Base-by-base conservation (phyloP, 1,140 invertebrate genomes). In the Drepana arcuata region DNA sequence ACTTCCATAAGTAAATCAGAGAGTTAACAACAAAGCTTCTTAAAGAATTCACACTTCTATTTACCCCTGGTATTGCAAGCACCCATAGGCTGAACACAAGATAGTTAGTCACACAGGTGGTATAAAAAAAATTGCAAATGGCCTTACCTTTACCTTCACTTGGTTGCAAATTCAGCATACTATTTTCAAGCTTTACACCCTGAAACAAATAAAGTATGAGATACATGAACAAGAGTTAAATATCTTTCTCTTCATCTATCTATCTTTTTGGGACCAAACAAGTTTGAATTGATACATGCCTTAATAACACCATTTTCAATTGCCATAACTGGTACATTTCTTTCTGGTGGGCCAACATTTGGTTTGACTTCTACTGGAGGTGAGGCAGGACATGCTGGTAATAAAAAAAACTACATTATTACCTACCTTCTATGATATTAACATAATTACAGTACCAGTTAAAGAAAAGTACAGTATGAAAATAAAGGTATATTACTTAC, bases 221-320 rank as follows among this genome's bases (percentile, higher is more conserved):
- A 21, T 21, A 21, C 18, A 9, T 5, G 18, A 21, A 9, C 9
- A 26, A 10, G 24, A 7, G n/a, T 10, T 2, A 26, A 26, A 7
- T 2, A 26, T 7, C n/a, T 10, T 26, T 26, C 4, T 26, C 10
- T 2, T 10, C 2, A 7, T 4, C n/a, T 26, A 10, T 7, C 18
- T 9, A 9, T 21, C 18, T 9, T 4, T 21, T 4, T 21, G 9
- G 18, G 4, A 21, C 18, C 9, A 21, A 21, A 21, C 9, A 21
- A 4, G 9, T 4, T 9, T 9, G 9, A 21, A 21, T 5, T 21
- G 4, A 21, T 26, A 26, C n/a, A 10, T 26, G 79, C 75, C 71
- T 78, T 73, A 36, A 82, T 82, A 25, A 79, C 39, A 33, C 78
- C 78, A 72, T 82, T 79, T 64, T 82, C 78, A 47, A 82, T 82